These are phyloP conservation scores for Penaeus monodon DNA, from an alignment of 2,888 invertebrate species.

Conservation along the genomic window DNA sequence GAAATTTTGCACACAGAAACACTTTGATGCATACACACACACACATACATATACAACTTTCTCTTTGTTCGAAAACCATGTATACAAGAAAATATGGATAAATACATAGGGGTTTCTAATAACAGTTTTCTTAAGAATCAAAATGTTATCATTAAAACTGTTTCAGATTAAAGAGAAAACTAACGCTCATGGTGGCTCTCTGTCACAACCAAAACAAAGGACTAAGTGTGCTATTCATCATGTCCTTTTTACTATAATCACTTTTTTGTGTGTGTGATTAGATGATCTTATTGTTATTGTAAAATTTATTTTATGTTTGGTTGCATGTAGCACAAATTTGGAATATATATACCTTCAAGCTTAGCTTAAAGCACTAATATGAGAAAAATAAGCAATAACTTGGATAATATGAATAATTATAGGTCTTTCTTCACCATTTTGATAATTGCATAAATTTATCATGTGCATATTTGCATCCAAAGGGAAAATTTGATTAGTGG, in stretches of 20 bases:
- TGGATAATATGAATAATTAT: not conserved
- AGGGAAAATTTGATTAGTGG: constrained; percentile 37
- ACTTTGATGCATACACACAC: too few relatives aligned
- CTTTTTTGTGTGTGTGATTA: not conserved
- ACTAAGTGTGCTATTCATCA: not conserved
- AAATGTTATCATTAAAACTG: too few relatives aligned
- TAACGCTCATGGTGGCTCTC: too few relatives aligned
- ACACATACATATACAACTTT: too few relatives aligned
- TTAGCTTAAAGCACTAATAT: constrained; percentile 35
- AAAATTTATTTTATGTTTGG: constrained; percentile 30
- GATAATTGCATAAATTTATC: constrained; percentile 30
- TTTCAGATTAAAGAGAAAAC: too few relatives aligned
- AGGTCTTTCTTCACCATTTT: constrained; percentile 2
- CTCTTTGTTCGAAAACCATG: too few relatives aligned
- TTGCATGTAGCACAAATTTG: constrained; percentile 37
- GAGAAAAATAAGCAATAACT: not conserved
- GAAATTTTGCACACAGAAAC: too few relatives aligned
- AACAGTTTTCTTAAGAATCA: too few relatives aligned
- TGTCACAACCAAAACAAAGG: not conserved
- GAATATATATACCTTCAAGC: constrained; percentile 20
- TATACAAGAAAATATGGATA: too few relatives aligned
- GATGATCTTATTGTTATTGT: constrained; percentile 4
- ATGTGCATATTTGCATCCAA: constrained; percentile 29
- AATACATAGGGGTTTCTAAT: too few relatives aligned
- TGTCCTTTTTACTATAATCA: constrained; percentile 7